Conservation (phyloP, 2,797 vertebrate genomes). For the Lophius americanus region DNA sequence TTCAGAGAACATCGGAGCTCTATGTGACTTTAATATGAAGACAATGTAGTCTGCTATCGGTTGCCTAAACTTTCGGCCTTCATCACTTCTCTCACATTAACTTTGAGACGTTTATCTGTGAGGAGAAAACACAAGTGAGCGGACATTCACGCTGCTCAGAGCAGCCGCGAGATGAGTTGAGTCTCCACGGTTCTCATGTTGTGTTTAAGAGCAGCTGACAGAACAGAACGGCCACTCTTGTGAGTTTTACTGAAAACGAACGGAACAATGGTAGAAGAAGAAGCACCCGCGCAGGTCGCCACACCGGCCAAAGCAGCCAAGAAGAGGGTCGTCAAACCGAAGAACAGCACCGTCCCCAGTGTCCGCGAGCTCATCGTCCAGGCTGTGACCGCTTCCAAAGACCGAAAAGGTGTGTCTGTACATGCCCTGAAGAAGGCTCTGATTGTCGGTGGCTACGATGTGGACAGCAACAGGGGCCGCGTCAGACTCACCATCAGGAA, state of each 20-base stretch:
- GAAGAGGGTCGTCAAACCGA: too few species aligned
- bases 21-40: background rate
- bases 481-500: too few species aligned
- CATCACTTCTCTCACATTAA: background rate
- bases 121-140: slow-evolving; percentile 59
- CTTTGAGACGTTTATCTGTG: slow-evolving; percentile 12
- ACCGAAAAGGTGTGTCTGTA: too few species aligned
- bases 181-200: slow-evolving; percentile 55
- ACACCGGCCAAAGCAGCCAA: background rate
- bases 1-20: background rate
- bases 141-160: background rate
- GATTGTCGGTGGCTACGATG: too few species aligned
- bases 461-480: too few species aligned
- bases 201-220: slow-evolving; percentile 31
- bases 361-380: too few species aligned
- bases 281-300: slow-evolving; percentile 9
- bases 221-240: too few species aligned
- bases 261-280: slow-evolving; percentile 51
- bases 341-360: too few species aligned
- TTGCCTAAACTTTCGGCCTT: background rate
- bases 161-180: background rate
- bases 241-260: background rate
- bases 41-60: background rate
- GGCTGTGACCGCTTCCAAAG: too few species aligned
- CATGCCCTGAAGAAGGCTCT: too few species aligned